These are phyloP conservation scores for Littorina saxatilis DNA, from an alignment of 1,140 invertebrate genomes.

Conservation along the genomic window DNA sequence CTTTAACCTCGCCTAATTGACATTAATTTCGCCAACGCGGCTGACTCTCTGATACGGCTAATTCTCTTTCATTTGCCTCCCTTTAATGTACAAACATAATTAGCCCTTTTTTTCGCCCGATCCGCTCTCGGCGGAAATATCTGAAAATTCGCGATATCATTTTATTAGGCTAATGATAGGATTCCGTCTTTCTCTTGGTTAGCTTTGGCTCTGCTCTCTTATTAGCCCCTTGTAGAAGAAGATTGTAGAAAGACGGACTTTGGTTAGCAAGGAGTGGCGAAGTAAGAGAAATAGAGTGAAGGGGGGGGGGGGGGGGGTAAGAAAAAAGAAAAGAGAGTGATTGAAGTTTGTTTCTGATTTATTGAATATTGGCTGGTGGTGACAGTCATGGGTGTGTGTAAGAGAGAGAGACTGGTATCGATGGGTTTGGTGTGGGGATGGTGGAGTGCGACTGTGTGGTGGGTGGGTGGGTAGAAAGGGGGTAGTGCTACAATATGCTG, in stretches of 20 bases:
- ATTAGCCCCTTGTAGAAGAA: not conserved
- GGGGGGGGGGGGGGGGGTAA: no score
- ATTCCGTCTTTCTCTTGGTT: constrained; percentile 15
- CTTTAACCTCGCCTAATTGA: constrained; percentile 29
- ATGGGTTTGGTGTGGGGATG: not conserved
- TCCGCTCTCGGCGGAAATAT: constrained; percentile 30
- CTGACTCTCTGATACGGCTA: constrained; percentile 16
- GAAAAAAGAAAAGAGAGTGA: not conserved
- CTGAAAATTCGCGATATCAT: constrained; percentile 42
- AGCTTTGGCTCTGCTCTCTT: constrained; percentile 3
- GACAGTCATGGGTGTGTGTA: not conserved
- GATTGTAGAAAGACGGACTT: not conserved
- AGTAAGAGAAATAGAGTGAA: not conserved
- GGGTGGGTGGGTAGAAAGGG: not conserved
- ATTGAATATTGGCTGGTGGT: not conserved
- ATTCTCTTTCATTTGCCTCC: constrained; percentile 33
- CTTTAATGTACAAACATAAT: constrained; percentile 44
- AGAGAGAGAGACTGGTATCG: not conserved
- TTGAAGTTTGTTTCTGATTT: constrained; percentile 16
- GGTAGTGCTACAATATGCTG: no score
- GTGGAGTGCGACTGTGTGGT: not conserved
- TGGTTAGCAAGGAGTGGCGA: not conserved
- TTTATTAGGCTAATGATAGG: constrained; percentile 42
- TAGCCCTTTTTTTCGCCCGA: constrained; percentile 26
- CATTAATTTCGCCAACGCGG: constrained; percentile 25